A percentile compares a stretch with the other conserved stretches of the same genome.
These are phyloP conservation scores for Pseudonaja textilis DNA, from an alignment of 2,113 vertebrate species.

Conservation along the genomic window DNA sequence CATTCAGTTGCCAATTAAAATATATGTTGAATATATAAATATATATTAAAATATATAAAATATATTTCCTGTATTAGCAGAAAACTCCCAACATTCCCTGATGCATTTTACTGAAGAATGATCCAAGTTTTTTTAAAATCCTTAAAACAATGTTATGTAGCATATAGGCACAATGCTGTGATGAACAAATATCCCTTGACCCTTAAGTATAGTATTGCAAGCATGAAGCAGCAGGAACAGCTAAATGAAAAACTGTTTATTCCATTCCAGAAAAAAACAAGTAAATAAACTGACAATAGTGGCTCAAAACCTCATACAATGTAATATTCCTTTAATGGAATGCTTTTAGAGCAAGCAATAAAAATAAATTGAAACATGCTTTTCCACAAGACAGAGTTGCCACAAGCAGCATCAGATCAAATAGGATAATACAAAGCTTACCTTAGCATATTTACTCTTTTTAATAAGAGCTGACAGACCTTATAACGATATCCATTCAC, in stretches of 20 bases:
- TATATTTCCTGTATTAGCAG: accelerated
- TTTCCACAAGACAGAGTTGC: slow-evolving; percentile 69
- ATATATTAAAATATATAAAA: too few relatives aligned
- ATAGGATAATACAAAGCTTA: slow-evolving; percentile 65
- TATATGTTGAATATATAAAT: neutral
- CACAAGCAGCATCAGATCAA: slow-evolving; percentile 65
- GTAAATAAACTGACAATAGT: slow-evolving; percentile 64
- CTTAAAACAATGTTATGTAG: neutral
- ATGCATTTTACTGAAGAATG: neutral
- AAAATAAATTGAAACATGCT: slow-evolving; percentile 77
- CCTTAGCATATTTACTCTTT: slow-evolving; percentile 62
- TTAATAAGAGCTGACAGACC: slow-evolving; percentile 56
- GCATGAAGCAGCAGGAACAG: slow-evolving; percentile 30
- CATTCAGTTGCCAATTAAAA: neutral
- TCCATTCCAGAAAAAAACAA: slow-evolving; percentile 63
- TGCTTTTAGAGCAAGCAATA: slow-evolving; percentile 77
- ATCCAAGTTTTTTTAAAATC: neutral
- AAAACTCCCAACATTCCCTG: neutral
- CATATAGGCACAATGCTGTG: neutral
- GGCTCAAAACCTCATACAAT: slow-evolving; percentile 62
- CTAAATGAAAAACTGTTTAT: slow-evolving; percentile 49
- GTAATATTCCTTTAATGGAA: slow-evolving; percentile 75
- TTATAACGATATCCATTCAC: slow-evolving; percentile 65
- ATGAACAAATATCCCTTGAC: slow-evolving; percentile 35
- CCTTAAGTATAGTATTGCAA: neutral